Percentiles rank a stretch among this genome's conserved stretches.
These are phyloP conservation scores for Chrysotoxum bicinctum DNA, from an alignment of 2,888 invertebrate species.

Conservation along the genomic window DNA sequence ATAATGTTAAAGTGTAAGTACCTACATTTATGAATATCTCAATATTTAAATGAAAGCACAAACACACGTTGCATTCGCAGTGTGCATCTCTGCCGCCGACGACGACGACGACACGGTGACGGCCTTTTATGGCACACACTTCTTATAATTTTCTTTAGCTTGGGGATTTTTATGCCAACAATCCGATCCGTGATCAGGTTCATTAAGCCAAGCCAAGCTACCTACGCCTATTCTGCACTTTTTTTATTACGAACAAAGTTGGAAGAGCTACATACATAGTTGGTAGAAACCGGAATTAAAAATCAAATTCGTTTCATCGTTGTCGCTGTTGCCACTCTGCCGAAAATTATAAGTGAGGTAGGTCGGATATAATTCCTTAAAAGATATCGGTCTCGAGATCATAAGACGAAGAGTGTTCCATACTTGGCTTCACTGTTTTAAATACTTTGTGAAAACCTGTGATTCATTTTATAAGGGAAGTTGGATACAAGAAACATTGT, in stretches of 20 bases:
- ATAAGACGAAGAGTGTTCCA: background rate
- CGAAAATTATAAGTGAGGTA: background rate
- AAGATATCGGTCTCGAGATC: background rate
- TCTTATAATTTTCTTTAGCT: background rate
- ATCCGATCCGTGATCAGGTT: background rate
- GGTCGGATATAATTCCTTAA: background rate
- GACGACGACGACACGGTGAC: background rate
- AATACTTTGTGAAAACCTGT: background rate
- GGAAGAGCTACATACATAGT: background rate
- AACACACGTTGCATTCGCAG: background rate
- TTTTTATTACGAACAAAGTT: background rate
- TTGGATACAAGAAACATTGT: background rate
- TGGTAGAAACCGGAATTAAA: background rate
- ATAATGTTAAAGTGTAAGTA: background rate
- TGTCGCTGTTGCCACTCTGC: background rate
- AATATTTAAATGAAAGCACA: background rate
- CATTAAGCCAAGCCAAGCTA: constrained; percentile 1
- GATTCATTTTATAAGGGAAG: background rate
- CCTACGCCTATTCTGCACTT: background rate
- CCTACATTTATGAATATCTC: background rate
- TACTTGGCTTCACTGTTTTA: background rate
- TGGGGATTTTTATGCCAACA: constrained; percentile 1
- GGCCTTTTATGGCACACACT: background rate
- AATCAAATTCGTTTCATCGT: background rate
- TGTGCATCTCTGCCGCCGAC: background rate